Conservation (phyloP, 2,888 invertebrate genomes). For the Neocrepidodera transversa region DNA sequence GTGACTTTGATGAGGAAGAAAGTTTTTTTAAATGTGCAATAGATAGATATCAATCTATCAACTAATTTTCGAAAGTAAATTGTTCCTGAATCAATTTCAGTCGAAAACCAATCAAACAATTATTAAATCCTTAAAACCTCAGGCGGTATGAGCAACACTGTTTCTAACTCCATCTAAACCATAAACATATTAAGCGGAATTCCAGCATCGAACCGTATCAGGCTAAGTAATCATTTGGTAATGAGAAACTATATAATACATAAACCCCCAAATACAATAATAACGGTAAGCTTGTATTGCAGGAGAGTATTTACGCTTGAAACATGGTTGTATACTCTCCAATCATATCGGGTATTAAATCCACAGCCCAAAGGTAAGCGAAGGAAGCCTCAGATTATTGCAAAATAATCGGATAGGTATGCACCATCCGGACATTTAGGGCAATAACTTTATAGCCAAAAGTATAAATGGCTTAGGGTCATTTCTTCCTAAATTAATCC, state of each 20-base stretch:
- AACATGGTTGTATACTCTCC: constrained; percentile 15
- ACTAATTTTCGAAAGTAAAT: no score
- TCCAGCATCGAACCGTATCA: constrained; percentile 5
- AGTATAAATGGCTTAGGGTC: no score
- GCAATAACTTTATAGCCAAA: no score
- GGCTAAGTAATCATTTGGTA: constrained; percentile 9
- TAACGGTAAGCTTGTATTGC: constrained; percentile 27
- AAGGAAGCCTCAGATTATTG: constrained; percentile 17
- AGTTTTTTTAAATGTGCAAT: no score
- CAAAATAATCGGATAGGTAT: constrained; percentile 22
- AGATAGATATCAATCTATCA: no score
- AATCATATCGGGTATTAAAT: constrained; percentile 23
- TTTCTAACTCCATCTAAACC: neutral
- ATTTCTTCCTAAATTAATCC: no score
- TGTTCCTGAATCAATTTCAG: no score
- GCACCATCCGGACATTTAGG: no score
- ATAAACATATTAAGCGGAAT: neutral
- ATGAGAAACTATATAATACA: constrained; percentile 28
- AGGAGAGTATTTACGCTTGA: constrained; percentile 11
- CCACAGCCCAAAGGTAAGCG: constrained; percentile 18
- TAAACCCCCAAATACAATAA: constrained; percentile 33
- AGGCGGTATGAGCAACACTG: neutral
- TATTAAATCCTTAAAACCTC: neutral
- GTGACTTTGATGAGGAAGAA: no score
- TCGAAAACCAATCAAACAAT: neutral